These are phyloP conservation scores for Alouatta palliata DNA, from an alignment of 2,113 vertebrate genomes.

Conservation along the genomic window DNA sequence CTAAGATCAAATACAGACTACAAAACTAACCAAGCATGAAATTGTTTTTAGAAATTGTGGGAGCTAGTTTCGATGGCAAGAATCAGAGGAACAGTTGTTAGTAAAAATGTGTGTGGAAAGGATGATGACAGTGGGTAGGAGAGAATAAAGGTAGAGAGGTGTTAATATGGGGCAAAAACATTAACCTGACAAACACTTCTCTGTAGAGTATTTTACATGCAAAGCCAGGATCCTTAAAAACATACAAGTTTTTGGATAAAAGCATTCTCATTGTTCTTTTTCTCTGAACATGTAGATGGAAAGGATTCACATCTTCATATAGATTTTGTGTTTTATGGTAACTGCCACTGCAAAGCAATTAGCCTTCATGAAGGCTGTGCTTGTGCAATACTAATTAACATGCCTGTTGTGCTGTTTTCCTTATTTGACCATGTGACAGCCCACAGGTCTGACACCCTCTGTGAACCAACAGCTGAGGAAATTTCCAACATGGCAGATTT, in stretches of 20 bases:
- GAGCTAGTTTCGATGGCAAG: slow-evolving; percentile 53
- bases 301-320: slow-evolving; percentile 54
- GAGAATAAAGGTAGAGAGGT: neutral
- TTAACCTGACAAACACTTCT: neutral
- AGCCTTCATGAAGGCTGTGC: slow-evolving; percentile 89
- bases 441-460: slow-evolving; percentile 80
- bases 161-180: neutral
- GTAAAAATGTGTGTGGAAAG: slow-evolving; percentile 44
- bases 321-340: slow-evolving; percentile 81
- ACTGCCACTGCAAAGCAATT: slow-evolving; percentile 88
- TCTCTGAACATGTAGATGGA: slow-evolving; percentile 38
- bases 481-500: slow-evolving; percentile 62
- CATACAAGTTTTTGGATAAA: neutral
- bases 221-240: neutral
- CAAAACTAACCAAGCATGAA: slow-evolving; percentile 78
- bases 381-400: slow-evolving; percentile 92
- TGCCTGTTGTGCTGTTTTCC: slow-evolving; percentile 85
- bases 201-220: neutral
- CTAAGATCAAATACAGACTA: slow-evolving; percentile 77
- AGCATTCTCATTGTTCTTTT: neutral
- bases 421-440: slow-evolving; percentile 81
- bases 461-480: slow-evolving; percentile 79
- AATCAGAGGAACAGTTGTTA: slow-evolving; percentile 65
- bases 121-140: neutral
- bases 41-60: slow-evolving; percentile 80